phyloP scores from a whole-genome alignment of 2,797 vertebrate genomes.

The Hoplostethus atlanticus region DNA sequence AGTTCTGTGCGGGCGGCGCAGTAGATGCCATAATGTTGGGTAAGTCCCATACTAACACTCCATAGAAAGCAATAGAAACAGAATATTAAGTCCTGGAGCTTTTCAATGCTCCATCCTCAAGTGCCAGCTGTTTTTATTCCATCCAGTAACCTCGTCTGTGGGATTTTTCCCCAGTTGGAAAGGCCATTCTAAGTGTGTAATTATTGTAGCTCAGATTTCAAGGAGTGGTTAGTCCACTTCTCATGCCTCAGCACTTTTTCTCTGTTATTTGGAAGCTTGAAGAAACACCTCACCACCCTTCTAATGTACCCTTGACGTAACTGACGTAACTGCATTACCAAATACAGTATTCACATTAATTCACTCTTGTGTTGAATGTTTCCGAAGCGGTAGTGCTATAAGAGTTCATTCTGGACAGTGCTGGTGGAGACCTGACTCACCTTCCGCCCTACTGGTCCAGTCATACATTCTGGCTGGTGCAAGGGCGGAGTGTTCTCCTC shows the following conservation, averaged over 20 bases:
- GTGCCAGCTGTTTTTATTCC: conserved; percentile 68
- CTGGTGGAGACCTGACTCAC: conserved; percentile 41
- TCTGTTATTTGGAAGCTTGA: conserved; percentile 48
- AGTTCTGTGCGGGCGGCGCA: conserved; percentile 98
- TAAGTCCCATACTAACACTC: conserved; percentile 80
- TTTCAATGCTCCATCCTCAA: conserved; percentile 53
- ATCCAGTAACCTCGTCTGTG: conserved; percentile 58
- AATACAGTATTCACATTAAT: conserved; percentile 19
- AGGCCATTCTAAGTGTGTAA: conserved; percentile 71
- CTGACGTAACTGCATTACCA: conserved; percentile 17
- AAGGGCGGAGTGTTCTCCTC: conserved; percentile 46
- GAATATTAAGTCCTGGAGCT: conserved; percentile 25
- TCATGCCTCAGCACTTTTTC: conserved; percentile 54
- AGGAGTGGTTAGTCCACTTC: conserved; percentile 68
- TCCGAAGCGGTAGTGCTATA: not conserved
- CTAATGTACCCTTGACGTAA: not conserved
- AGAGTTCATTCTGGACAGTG: not conserved
- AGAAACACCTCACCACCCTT: conserved; percentile 35
- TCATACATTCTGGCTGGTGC: conserved; percentile 48
- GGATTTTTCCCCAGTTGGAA: conserved; percentile 51
- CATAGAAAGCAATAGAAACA: conserved; percentile 48
- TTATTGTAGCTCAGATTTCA: conserved; percentile 80
- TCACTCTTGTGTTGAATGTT: conserved; percentile 17
- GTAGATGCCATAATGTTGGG: conserved; percentile 99
- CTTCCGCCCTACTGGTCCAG: conserved; percentile 41